These are phyloP conservation scores for Ophioderma brevispina DNA, from an alignment of 35 echinoderm and acorn worm species.

Conservation along the genomic window DNA sequence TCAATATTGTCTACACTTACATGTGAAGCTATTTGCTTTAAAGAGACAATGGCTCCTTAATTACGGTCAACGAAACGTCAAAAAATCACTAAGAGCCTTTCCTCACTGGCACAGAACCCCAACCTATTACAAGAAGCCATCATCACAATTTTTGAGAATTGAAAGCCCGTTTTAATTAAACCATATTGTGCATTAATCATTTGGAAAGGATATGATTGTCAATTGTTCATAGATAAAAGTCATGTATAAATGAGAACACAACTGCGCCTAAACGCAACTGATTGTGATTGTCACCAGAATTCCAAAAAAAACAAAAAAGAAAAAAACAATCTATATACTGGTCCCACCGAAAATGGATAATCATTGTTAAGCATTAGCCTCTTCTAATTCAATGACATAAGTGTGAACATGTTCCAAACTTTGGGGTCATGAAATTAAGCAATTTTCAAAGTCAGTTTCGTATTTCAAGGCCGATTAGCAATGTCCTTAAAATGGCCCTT, in stretches of 20 bases:
- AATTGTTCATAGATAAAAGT: conserved; percentile 35
- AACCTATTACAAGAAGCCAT: conserved; percentile 44
- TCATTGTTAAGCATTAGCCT: not conserved
- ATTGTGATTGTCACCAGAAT: not conserved
- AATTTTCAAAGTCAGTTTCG: conserved; percentile 11
- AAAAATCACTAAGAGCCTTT: conserved; percentile 39
- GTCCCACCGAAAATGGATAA: not conserved
- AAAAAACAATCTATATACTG: too few relatives aligned
- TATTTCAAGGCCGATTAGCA: not conserved
- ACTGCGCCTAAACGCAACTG: conserved; percentile 23
- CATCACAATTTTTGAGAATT: conserved; percentile 52
- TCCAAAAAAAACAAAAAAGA: not conserved
- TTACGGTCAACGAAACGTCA: conserved; percentile 25
- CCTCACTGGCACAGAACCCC: conserved; percentile 37
- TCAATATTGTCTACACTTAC: conserved; percentile 61
- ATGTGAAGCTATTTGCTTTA: conserved; percentile 36
- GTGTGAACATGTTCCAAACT: conserved; percentile 28
- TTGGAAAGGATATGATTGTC: conserved; percentile 45
- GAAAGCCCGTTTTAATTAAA: conserved; percentile 47
- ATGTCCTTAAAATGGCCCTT: not conserved
- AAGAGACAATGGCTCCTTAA: conserved; percentile 37
- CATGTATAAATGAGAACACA: conserved; percentile 21
- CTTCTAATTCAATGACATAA: not conserved
- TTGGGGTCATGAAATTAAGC: not conserved
- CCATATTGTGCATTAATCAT: conserved; percentile 49